phyloP scores from a whole-genome alignment of 2,797 vertebrate species.

The Aldrovandia affinis region DNA sequence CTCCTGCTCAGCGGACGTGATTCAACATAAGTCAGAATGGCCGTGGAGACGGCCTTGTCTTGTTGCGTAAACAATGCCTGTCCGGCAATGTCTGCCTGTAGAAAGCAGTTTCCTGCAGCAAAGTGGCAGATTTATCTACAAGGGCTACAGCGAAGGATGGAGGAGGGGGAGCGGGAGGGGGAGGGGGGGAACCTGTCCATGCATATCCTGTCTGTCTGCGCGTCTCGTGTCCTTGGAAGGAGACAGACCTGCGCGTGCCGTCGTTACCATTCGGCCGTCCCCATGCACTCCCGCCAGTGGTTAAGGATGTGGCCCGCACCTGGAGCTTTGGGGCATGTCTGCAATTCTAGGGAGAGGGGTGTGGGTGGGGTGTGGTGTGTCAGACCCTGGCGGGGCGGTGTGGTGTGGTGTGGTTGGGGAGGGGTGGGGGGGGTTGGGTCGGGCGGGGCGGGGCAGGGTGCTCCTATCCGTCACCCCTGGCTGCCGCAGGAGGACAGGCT shows the following conservation, averaged over 20 bases:
- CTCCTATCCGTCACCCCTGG: constrained; percentile 80
- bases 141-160: background rate
- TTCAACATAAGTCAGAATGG: constrained; percentile 13
- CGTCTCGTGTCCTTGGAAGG: background rate
- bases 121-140: background rate
- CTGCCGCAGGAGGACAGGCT: constrained; percentile 95
- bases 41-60: constrained; percentile 1
- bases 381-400: background rate
- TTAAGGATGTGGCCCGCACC: background rate
- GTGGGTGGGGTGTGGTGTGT: background rate
- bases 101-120: background rate
- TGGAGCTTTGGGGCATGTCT: background rate
- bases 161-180: background rate
- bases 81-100: background rate
- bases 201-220: background rate
- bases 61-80: background rate
- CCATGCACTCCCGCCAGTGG: background rate
- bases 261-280: background rate
- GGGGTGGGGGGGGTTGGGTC: background rate
- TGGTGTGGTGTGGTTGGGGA: background rate
- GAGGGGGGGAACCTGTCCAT: constrained; percentile 1
- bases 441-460: background rate
- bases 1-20: constrained; percentile 7
- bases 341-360: background rate
- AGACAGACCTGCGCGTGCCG: no score